Conservation (phyloP, 2,113 vertebrate genomes). For the Sterrhoptilus dennistouni region DNA sequence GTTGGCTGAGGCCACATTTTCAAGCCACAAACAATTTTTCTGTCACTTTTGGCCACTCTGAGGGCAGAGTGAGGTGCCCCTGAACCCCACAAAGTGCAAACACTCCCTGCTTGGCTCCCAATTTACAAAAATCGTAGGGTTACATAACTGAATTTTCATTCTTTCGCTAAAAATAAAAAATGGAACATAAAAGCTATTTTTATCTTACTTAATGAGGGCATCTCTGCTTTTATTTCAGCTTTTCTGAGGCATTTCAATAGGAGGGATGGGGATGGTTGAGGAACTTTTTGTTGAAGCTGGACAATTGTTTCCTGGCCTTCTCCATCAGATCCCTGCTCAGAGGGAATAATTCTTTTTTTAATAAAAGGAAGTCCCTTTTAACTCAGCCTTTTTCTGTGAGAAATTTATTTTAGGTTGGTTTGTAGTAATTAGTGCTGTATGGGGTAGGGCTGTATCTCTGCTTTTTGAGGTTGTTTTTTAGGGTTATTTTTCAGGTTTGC, state of each 20-base stretch:
- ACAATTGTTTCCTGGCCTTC: neutral
- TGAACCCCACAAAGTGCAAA: neutral
- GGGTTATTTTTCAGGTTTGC: neutral
- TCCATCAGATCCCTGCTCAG: neutral
- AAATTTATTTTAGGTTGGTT: neutral
- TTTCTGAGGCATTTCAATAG: conserved; percentile 3
- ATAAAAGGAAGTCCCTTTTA: neutral
- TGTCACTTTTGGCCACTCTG: neutral
- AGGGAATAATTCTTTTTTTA: neutral
- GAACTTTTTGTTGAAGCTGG: neutral
- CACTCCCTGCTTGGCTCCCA: neutral
- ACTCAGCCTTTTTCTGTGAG: neutral
- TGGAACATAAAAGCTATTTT: conserved; percentile 75
- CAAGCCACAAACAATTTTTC: neutral
- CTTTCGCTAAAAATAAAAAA: conserved; percentile 73
- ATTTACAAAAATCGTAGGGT: neutral
- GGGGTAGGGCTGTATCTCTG: neutral
- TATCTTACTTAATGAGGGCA: conserved; percentile 72
- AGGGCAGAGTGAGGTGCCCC: neutral
- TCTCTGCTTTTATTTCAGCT: conserved; percentile 59
- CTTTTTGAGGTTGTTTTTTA: neutral
- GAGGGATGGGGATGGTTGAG: neutral
- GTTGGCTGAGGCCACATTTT: neutral
- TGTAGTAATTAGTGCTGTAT: neutral
- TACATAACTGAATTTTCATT: conserved; percentile 65